Evolutionary conservation across 2,113 vertebrate species (phyloP).

Genomic region (Diphyllodes magnificus): DNA sequence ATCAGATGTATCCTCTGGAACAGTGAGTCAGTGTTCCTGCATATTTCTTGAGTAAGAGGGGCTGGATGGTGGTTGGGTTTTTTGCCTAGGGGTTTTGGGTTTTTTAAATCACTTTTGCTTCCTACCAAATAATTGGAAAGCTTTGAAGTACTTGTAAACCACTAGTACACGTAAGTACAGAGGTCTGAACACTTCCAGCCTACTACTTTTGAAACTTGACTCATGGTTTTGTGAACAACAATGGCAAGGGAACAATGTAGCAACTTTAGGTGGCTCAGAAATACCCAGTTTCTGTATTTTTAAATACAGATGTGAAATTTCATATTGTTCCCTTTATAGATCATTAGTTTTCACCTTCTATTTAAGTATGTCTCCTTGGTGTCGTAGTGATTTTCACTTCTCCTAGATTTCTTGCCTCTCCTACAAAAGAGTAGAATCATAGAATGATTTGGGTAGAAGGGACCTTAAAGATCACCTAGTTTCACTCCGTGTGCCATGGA

Average conservation of each 20-base stretch:
- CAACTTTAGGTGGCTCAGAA: neutral
- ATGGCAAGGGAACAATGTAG: neutral
- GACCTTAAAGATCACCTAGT: neutral
- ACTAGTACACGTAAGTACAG: neutral
- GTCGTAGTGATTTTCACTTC: neutral
- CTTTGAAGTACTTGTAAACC: neutral
- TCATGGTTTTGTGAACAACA: neutral
- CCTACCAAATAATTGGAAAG: neutral
- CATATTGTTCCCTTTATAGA: neutral
- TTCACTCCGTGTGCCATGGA: neutral
- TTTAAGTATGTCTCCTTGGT: neutral
- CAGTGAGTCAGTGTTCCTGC: neutral
- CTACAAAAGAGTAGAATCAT: neutral
- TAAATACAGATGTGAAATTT: neutral
- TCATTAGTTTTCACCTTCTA: neutral
- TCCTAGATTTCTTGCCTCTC: neutral
- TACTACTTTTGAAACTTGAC: neutral
- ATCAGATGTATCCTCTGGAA: neutral
- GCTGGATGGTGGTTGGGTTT: neutral
- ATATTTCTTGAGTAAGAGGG: neutral
- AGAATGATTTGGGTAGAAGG: neutral
- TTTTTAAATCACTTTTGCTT: neutral
- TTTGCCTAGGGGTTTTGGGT: neutral
- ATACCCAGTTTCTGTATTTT: neutral
- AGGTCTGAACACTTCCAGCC: neutral